Evolutionary conservation across 2,113 vertebrate species (phyloP), one percentile per base, ranked within the genome.

Genomic region (Columbina picui): DNA sequence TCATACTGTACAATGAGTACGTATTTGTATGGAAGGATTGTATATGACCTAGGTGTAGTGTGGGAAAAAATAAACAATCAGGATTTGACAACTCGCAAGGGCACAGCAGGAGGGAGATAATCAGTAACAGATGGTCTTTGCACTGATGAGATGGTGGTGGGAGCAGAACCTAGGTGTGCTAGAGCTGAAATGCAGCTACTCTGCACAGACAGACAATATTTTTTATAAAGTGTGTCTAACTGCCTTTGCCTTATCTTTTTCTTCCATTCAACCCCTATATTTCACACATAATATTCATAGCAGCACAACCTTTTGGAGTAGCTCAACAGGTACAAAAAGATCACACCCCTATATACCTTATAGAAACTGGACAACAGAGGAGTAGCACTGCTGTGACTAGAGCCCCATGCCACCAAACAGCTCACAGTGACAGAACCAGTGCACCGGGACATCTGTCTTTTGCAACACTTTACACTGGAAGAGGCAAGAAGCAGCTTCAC

Each of bases 1-100:
- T 5, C 1, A 0, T 1, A 15, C 3, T 23, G 27, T 4, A 39
- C 49, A 55, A n/a, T 57, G 53, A 38, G 7, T 1, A 6, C 2
- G 12, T 4, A 3, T 38, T 68, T 21, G 23, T 13, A 12, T 7
- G 32, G 7, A 50, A 65, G n/a, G 50, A n/a, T 5, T 53, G 22
- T 16, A 1, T 12, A 14, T 41, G 38, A 47, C 14, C 16, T 9
- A 7, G 53, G 29, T 27, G 23, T 5, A 26, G 5, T 21, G 29
- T 18, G 43, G 30, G 30, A 34, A 25, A 36, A 90, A 76, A 61
- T 7, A 14, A 63, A 38, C 5, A 43, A 50, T 2, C 34, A 59
- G 32, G 34, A 16, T 59, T 2, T 84, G 65, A 90, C 32, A 73
- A 0, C 18, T 59, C 0, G 0, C 38, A 43, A 41, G 52, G 43